Base-by-base conservation (phyloP, 2,113 vertebrate species). In the Zootoca vivipara region DNA sequence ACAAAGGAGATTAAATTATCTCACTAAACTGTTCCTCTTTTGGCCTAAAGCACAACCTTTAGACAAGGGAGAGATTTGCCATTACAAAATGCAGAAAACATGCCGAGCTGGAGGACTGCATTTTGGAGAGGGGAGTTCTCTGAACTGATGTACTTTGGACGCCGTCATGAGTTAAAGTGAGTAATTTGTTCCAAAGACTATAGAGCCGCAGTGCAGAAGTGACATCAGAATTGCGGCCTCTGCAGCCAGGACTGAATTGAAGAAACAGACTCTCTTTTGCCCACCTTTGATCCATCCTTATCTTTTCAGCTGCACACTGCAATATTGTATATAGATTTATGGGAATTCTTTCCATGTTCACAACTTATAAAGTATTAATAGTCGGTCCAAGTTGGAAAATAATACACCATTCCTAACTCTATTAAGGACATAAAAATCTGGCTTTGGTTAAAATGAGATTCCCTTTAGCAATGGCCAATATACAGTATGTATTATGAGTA, bases 401-500 rank as follows among this genome's bases (percentile, higher is more conserved):
- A 96, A 96, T 93, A 94, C 78, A 92, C 94, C 95, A 93, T 95
- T 94, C 94, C 95, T 95, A 94, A 95, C 93, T 94, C 91, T 92
- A 94, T 95, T 94, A 96, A 95, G 86, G 95, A 56, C 87, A 92
- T 87, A 90, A 95, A 82, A 95, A 94, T 96, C 95, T 96, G 95
- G 95, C 93, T 96, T 95, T 88, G 89, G 92, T 96, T 97, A 95
- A 96, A 95, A 91, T 87, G 91, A 91, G 86, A 93, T 95, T 93
- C 93, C 94, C 91, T 94, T 93, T 92, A 94, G 94, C 90, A 91
- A 94, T 89, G 89, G 89, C 91, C 92, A 93, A 81, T 94, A 94
- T 92, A 93, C 88, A 92, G 91, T 94, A 95, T 94, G 91, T 90
- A 94, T 90, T 87, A 85, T 83, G 87, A 88, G 79, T 75, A 56